Conservation (phyloP, 2,888 invertebrate genomes). For the Cylloceria caligata region DNA sequence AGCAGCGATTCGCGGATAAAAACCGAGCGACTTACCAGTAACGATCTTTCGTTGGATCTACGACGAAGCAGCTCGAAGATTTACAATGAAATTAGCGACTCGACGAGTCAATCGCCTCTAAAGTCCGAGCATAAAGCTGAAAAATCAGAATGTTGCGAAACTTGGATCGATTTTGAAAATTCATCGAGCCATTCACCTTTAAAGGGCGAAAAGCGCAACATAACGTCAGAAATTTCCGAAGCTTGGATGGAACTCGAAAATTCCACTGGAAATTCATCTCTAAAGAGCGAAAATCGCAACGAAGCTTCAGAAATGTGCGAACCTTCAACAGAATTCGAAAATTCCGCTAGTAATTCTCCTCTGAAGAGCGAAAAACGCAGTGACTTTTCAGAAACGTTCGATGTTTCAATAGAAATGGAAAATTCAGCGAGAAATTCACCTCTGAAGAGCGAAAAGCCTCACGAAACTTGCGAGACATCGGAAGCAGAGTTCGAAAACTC, state of each 20-base stretch:
- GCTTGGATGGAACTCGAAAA: background rate
- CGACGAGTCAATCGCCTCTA: conserved; percentile 51
- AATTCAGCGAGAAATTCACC: conserved; percentile 1
- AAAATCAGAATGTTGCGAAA: background rate
- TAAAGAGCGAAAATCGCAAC: background rate
- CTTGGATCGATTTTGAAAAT: conserved; percentile 1
- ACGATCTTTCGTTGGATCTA: conserved; percentile 34
- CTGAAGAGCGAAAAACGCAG: background rate
- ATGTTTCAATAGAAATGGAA: background rate
- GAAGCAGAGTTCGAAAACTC: conserved; percentile 40
- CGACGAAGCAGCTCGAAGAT: background rate
- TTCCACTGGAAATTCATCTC: background rate
- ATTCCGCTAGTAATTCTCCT: background rate
- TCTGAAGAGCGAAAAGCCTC: background rate
- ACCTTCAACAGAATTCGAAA: conserved; percentile 1
- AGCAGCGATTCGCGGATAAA: conserved; percentile 46
- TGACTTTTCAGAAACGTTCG: background rate
- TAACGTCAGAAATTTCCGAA: background rate
- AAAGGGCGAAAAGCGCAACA: background rate
- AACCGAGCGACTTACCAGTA: conserved; percentile 23
- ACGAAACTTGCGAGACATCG: conserved; percentile 8
- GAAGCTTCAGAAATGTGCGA: conserved; percentile 9
- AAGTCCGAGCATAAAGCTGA: background rate
- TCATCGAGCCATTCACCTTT: background rate
- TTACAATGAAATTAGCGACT: conserved; percentile 9